Evolutionary conservation across 2,888 invertebrate species (phyloP).

Genomic region (Eupithecia dodoneata): DNA sequence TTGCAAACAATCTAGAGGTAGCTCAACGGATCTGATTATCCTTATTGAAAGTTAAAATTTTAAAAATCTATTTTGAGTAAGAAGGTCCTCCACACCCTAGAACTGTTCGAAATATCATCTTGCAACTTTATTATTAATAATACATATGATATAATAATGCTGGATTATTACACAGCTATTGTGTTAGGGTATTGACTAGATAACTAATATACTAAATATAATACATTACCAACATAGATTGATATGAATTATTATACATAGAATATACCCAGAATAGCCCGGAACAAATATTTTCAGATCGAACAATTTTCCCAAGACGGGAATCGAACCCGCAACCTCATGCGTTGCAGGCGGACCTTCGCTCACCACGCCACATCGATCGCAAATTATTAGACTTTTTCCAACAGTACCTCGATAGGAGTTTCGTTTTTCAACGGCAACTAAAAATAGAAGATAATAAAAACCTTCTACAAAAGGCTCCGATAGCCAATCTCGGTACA

Average conservation of each 20-base stretch:
- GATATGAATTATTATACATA: too few relatives aligned
- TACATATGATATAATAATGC: too few relatives aligned
- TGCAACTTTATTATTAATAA: background rate
- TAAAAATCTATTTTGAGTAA: background rate
- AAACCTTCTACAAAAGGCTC: slow-evolving; percentile 31
- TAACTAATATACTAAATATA: too few relatives aligned
- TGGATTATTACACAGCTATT: too few relatives aligned
- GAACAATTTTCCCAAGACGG: too few relatives aligned
- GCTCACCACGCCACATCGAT: too few relatives aligned
- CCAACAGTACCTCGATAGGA: background rate
- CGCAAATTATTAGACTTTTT: background rate
- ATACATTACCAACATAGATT: too few relatives aligned
- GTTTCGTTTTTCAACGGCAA: slow-evolving; percentile 6
- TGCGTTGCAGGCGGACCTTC: too few relatives aligned
- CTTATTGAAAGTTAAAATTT: background rate
- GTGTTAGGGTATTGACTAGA: too few relatives aligned
- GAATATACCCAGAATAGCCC: too few relatives aligned
- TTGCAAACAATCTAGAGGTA: background rate
- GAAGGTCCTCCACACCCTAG: background rate
- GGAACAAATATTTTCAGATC: too few relatives aligned
- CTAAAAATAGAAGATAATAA: slow-evolving; percentile 39
- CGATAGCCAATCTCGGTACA: slow-evolving; percentile 48
- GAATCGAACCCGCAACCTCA: too few relatives aligned
- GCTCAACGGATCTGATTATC: background rate
- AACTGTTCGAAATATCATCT: background rate